phyloP scores from a whole-genome alignment of 2,888 invertebrate species.

The Octodonta nipae region DNA sequence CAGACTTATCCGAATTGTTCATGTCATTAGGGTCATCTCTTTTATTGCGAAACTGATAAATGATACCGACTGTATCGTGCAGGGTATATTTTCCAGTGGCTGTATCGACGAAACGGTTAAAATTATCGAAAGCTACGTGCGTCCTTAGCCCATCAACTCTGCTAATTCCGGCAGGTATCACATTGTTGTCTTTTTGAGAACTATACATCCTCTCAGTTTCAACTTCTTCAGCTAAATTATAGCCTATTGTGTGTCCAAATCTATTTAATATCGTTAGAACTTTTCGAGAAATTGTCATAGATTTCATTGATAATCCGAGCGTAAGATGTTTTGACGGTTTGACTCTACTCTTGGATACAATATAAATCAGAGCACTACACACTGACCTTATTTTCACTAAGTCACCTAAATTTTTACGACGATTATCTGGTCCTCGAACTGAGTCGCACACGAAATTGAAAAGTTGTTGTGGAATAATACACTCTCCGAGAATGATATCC shows the following conservation, averaged over 20 bases:
- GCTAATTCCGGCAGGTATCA: slow-evolving; percentile 19
- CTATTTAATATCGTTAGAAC: slow-evolving; percentile 20
- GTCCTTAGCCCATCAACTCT: slow-evolving; percentile 14
- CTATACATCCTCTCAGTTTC: slow-evolving; percentile 19
- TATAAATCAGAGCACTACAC: slow-evolving; percentile 18
- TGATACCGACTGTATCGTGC: no score
- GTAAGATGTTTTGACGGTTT: slow-evolving; percentile 22
- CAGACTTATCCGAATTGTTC: no score
- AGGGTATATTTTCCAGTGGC: slow-evolving; percentile 15
- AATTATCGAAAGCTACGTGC: slow-evolving; percentile 23
- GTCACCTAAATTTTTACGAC: slow-evolving; percentile 3
- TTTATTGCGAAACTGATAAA: slow-evolving; percentile 19
- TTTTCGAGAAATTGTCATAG: slow-evolving; percentile 18
- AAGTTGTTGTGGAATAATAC: slow-evolving; percentile 1
- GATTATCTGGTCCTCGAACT: slow-evolving; percentile 3
- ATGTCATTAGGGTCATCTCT: slow-evolving; percentile 10
- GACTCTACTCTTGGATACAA: slow-evolving; percentile 16
- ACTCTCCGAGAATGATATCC: slow-evolving; percentile 5
- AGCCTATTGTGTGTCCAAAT: slow-evolving; percentile 21
- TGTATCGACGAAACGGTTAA: slow-evolving; percentile 20
- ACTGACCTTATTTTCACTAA: slow-evolving; percentile 7
- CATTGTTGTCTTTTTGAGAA: slow-evolving; percentile 9
- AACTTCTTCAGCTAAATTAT: slow-evolving; percentile 23
- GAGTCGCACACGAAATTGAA: slow-evolving; percentile 3
- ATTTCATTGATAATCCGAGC: slow-evolving; percentile 19